These are phyloP conservation scores for Deilephila elpenor DNA, from an alignment of 2,888 invertebrate species.

Conservation along the genomic window DNA sequence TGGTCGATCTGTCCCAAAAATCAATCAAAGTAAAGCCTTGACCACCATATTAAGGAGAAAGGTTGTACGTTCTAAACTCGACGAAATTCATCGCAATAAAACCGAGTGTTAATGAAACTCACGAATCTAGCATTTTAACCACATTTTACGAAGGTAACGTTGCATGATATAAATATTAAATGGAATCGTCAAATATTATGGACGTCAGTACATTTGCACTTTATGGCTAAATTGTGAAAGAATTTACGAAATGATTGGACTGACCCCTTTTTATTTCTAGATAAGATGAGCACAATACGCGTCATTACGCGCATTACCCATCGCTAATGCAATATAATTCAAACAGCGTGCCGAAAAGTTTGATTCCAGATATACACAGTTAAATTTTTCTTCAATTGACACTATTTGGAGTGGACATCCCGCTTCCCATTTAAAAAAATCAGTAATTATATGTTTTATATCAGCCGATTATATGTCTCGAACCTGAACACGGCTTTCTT, in stretches of 20 bases:
- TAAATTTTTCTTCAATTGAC: too few relatives aligned
- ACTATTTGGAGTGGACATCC: too few relatives aligned
- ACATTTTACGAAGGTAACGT: slow-evolving; percentile 11
- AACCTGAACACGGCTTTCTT: too few relatives aligned
- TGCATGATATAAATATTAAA: slow-evolving; percentile 18
- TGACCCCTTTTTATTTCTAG: not conserved
- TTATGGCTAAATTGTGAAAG: not conserved
- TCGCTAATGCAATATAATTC: not conserved
- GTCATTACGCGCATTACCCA: too few relatives aligned
- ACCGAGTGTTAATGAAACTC: slow-evolving; percentile 16
- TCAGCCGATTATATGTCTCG: too few relatives aligned
- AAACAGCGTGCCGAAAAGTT: too few relatives aligned
- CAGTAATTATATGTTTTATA: too few relatives aligned
- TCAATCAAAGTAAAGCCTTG: not conserved
- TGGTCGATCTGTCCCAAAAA: not conserved
- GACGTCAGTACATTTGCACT: not conserved
- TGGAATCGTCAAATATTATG: slow-evolving; percentile 17
- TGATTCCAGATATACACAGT: too few relatives aligned
- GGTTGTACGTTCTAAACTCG: slow-evolving; percentile 9
- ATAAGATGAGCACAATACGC: not conserved
- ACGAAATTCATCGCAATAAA: slow-evolving; percentile 9
- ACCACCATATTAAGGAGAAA: slow-evolving; percentile 3
- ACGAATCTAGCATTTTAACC: slow-evolving; percentile 20
- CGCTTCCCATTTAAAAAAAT: too few relatives aligned
- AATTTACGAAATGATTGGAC: not conserved